Conservation (phyloP, 2,888 invertebrate genomes). For the Drosophila neutralis region DNA sequence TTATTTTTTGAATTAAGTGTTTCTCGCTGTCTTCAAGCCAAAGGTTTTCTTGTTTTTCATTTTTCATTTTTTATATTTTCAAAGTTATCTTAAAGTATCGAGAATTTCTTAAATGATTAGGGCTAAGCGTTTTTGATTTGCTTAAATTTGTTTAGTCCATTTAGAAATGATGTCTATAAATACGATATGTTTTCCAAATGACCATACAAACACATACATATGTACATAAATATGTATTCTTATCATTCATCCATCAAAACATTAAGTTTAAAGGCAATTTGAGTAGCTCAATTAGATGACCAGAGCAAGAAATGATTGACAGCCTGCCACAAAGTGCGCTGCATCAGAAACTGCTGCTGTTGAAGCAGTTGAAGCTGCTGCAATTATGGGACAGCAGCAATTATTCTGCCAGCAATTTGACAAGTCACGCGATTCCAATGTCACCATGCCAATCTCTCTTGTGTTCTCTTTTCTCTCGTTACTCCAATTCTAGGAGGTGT, state of each 20-base stretch:
- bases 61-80: too few species aligned
- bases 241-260: slow-evolving; percentile 18
- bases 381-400: background rate
- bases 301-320: slow-evolving; percentile 30
- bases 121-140: background rate
- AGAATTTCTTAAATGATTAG: background rate
- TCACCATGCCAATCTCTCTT: slow-evolving; percentile 32
- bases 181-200: background rate
- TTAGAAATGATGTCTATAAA: background rate
- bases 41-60: too few species aligned
- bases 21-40: background rate
- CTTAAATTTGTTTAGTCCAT: background rate
- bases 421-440: slow-evolving; percentile 8
- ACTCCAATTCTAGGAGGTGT: slow-evolving; percentile 84
- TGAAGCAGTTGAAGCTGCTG: background rate
- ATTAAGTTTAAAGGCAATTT: slow-evolving; percentile 48
- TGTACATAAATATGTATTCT: background rate
- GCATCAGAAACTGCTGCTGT: slow-evolving; percentile 6
- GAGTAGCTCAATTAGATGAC: slow-evolving; percentile 7
- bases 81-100: background rate
- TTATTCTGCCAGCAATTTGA: slow-evolving; percentile 2
- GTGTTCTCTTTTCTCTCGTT: slow-evolving; percentile 23
- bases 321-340: slow-evolving; percentile 6
- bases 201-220: background rate
- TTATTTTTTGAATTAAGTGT: background rate